Percentiles rank a stretch among this genome's conserved stretches.
Evolutionary conservation across 2,113 vertebrate genomes (phyloP).

Genomic region (Coptodon rendalli): DNA sequence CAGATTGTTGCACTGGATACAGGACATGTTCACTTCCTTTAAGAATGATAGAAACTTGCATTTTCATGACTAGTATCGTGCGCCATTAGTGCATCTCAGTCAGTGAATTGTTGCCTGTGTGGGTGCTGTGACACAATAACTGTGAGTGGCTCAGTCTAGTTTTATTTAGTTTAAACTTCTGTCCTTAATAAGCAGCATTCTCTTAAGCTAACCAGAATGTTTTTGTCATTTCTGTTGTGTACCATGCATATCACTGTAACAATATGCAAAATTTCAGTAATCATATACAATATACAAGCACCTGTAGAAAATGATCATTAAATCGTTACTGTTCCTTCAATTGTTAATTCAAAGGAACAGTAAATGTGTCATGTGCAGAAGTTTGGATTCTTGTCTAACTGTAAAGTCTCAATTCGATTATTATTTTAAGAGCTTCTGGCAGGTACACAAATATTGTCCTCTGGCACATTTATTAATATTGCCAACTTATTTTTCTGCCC

Average conservation of each 20-base stretch:
- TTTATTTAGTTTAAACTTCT: not conserved
- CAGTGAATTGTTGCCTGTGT: not conserved
- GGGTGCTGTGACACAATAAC: not conserved
- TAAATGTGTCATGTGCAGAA: not conserved
- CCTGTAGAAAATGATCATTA: not conserved
- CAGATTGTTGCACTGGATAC: not conserved
- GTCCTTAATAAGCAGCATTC: not conserved
- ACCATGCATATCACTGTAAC: not conserved
- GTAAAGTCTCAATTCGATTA: not conserved
- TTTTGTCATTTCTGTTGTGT: not conserved
- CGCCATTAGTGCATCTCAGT: not conserved
- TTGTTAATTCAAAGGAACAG: not conserved
- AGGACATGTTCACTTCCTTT: not conserved
- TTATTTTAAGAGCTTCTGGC: not conserved
- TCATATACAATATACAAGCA: not conserved
- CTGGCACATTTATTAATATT: not conserved
- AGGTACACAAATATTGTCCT: not conserved
- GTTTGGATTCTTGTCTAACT: not conserved
- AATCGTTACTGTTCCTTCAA: not conserved
- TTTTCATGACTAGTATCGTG: not conserved
- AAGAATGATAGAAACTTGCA: not conserved
- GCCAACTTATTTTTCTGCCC: not conserved
- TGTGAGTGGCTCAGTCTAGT: not conserved
- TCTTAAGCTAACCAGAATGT: not conserved
- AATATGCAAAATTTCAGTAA: not conserved